Evolutionary conservation across 2,113 vertebrate species (phyloP).

Genomic region (Bos indicus): DNA sequence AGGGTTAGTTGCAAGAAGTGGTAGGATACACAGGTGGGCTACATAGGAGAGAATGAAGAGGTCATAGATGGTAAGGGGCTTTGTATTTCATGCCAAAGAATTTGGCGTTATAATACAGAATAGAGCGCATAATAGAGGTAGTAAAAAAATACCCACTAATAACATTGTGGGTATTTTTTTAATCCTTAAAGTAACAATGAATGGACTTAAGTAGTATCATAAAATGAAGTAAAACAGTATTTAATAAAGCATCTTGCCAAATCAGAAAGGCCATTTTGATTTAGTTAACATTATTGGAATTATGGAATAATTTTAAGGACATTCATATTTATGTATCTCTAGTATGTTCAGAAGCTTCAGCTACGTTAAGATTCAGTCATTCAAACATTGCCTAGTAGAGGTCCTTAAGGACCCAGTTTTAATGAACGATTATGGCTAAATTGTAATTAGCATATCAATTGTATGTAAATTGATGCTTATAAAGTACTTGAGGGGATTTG

Average conservation of each 20-base stretch:
- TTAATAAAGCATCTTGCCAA: slow-evolving; percentile 25
- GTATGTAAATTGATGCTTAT: slow-evolving; percentile 55
- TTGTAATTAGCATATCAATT: slow-evolving; percentile 57
- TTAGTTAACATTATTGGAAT: slow-evolving; percentile 38
- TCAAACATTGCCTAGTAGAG: slow-evolving; percentile 16
- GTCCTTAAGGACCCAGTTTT: slow-evolving; percentile 44
- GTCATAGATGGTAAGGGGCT: not conserved
- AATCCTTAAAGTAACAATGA: not conserved
- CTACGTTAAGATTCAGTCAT: slow-evolving; percentile 41
- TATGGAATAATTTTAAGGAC: slow-evolving; percentile 13
- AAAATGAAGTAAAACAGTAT: not conserved
- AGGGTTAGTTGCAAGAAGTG: not conserved
- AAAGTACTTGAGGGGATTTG: slow-evolving; percentile 47
- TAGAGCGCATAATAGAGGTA: not conserved
- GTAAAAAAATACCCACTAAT: not conserved
- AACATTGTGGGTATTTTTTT: not conserved
- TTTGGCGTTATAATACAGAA: not conserved
- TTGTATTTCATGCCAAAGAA: not conserved
- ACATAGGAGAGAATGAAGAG: not conserved
- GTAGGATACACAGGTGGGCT: not conserved
- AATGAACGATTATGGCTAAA: slow-evolving; percentile 51
- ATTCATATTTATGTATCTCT: slow-evolving; percentile 25
- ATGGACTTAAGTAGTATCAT: not conserved
- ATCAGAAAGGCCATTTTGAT: slow-evolving; percentile 26
- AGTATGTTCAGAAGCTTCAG: not conserved